Base-by-base conservation (phyloP, 2,113 vertebrate species). In the Eulemur rufifrons region DNA sequence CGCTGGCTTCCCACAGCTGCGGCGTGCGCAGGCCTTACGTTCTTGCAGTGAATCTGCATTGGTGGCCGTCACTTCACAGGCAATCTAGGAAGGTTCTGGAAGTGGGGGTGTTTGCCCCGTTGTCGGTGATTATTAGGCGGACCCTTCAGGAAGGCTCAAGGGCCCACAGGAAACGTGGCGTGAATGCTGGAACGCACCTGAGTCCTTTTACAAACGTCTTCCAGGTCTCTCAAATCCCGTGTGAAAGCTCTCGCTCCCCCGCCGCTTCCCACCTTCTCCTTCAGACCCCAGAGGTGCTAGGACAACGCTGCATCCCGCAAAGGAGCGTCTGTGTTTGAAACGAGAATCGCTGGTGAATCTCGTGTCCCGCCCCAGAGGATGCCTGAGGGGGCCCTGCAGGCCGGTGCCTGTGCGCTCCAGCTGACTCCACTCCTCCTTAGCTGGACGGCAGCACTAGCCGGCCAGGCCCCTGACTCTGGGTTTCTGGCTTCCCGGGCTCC, bases 261-360 rank as follows among this genome's bases (percentile, higher is more conserved):
- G 0, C 21, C 8, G 25, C 77, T 21, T 14, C 25, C 18, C 17
- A 1, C 6, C 3, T 25, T 5, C 37, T 14, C 6, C 14, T 71
- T n/a, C n/a, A 63, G 39, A 52, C 0, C 2, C 12, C 2, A 18
- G 27, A 37, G 52, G 21, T 42, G 37, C 34, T 37, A 25, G 68
- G 23, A 77, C 45, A 42, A 4, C 0, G 39, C 8, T 8, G 0
- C 2, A 32, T 12, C 74, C 64, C 69, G 80, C 45, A 32, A 20
- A 56, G 50, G 23, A 77, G 9, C 5, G 5, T 81, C 74, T 45
- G 5, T 47, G n/a, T 32, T 32, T 54, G 54, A 45, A 59, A 32
- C 0, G 0, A 34, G 61, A 64, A 29, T 39, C 14, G 2, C 14
- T 69, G 2, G 27, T 18, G 42, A 54, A 6, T 6, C 4, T 0